These are phyloP conservation scores for Acronicta psi DNA, from an alignment of 2,888 invertebrate genomes.

Conservation along the genomic window DNA sequence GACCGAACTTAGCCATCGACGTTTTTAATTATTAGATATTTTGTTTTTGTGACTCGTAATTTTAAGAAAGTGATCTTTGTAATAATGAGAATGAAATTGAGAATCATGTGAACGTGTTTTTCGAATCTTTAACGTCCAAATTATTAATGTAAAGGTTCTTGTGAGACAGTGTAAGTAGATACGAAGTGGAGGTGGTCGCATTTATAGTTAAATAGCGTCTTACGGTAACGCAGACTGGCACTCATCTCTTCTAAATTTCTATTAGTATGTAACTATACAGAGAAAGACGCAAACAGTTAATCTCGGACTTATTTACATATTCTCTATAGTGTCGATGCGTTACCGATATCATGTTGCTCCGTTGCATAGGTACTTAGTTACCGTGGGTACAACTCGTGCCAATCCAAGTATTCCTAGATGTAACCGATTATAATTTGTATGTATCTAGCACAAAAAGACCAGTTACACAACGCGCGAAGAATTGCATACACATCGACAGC, in stretches of 20 bases:
- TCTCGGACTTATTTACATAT: not conserved
- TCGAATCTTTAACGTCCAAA: constrained; percentile 59
- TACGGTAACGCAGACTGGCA: constrained; percentile 20
- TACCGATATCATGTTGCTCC: constrained; percentile 21
- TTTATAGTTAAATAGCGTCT: constrained; percentile 20
- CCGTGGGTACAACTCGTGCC: constrained; percentile 53
- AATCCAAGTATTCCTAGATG: constrained; percentile 56
- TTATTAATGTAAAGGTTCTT: constrained; percentile 50
- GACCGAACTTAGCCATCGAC: constrained; percentile 39
- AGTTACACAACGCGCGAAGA: constrained; percentile 1
- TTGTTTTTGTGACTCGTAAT: constrained; percentile 45
- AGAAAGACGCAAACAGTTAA: too few relatives aligned
- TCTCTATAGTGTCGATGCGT: constrained; percentile 12
- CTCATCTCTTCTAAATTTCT: too few relatives aligned
- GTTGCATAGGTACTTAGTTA: constrained; percentile 5
- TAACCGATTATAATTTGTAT: constrained; percentile 38
- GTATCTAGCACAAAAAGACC: constrained; percentile 26
- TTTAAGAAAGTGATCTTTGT: constrained; percentile 41
- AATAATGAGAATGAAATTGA: constrained; percentile 25
- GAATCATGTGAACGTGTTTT: constrained; percentile 50
- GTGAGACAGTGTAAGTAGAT: constrained; percentile 44
- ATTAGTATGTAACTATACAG: too few relatives aligned
- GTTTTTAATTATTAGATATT: constrained; percentile 46
- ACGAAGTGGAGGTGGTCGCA: constrained; percentile 28
- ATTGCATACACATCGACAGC: not conserved